Base-by-base conservation (phyloP, 2,797 vertebrate genomes). In the Chanos chanos region DNA sequence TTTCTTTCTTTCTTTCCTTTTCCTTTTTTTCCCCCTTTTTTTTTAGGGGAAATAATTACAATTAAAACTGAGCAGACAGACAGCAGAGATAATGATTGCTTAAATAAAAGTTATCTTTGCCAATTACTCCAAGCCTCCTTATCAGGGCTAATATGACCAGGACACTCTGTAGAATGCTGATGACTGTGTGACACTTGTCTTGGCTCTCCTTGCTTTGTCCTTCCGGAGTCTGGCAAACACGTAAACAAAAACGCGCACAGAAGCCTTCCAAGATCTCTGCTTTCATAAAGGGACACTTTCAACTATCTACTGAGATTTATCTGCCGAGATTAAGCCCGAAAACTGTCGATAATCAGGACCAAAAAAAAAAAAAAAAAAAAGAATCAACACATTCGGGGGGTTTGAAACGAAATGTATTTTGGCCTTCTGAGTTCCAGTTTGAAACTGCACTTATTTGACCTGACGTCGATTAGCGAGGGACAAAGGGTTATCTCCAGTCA, bases 101-200 rank as follows among this genome's bases (percentile, higher is more conserved):
- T 77, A 77, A 85, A 83, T 82, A 70, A 76, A 83, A 83, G 72
- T 81, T 82, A 85, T 86, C 81, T 81, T 76, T 77, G 47, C 71
- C 69, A 86, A 86, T 87, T 82, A 87, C 77, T 73, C 68, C 41
- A 57, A 47, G 62, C 79, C 78, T 76, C 75, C 79, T 86, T 85
- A 86, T 84, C 77, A 75, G 49, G 71, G 71, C 78, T 75, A 68
- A 72, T 77, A 72, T 80, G 78, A 74, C 71, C 76, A 74, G 73
- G 70, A 54, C 53, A 61, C 39, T 21, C 66, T 33, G 28, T 43
- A 21, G 81, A 84, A 86, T 85, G 78, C 70, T 64, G 77, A 85
- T 87, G 80, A 84, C 78, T 76, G 63, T 65, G 50, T 79, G 80
- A 70, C 74, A 72, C 73, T 45, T 62, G 52, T 55, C 63, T 75